Conservation (phyloP, 2,797 vertebrate genomes). For the Odontamblyopus lacepedii region DNA sequence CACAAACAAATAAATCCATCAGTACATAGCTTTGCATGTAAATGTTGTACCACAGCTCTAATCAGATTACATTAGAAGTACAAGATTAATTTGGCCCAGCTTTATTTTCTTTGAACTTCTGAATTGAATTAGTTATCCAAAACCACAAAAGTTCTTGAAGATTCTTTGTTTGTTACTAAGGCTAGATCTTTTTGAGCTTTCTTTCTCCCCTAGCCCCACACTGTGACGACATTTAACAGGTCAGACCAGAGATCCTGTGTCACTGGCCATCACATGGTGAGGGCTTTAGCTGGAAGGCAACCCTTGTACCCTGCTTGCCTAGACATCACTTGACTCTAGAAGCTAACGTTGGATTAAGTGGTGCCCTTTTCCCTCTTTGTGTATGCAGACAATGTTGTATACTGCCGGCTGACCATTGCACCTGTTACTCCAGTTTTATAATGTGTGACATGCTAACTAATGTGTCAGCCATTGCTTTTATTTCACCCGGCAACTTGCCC, state of each 20-base stretch:
- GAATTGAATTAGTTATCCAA: not conserved
- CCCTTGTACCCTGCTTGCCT: constrained; percentile 36
- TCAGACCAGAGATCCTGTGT: constrained; percentile 72
- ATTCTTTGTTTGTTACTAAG: not conserved
- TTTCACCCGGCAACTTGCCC: not conserved
- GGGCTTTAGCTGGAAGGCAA: constrained; percentile 50
- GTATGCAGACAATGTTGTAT: constrained; percentile 20
- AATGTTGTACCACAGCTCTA: not conserved
- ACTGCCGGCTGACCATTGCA: constrained; percentile 42
- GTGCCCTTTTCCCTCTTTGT: constrained; percentile 54
- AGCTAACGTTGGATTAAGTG: constrained; percentile 71
- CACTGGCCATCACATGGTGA: constrained; percentile 64
- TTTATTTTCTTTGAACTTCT: not conserved
- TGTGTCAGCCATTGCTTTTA: constrained; percentile 10
- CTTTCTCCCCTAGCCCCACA: constrained; percentile 32
- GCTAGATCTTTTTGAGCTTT: constrained; percentile 16
- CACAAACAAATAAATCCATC: not conserved
- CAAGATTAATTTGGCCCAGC: not conserved
- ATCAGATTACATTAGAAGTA: not conserved
- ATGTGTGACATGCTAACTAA: constrained; percentile 18
- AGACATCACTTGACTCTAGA: constrained; percentile 74
- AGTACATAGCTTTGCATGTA: not conserved
- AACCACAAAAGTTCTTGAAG: not conserved
- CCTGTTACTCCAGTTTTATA: constrained; percentile 33
- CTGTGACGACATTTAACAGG: constrained; percentile 63